phyloP scores from a whole-genome alignment of 1,140 invertebrate genomes.

The Drosophila athabasca region DNA sequence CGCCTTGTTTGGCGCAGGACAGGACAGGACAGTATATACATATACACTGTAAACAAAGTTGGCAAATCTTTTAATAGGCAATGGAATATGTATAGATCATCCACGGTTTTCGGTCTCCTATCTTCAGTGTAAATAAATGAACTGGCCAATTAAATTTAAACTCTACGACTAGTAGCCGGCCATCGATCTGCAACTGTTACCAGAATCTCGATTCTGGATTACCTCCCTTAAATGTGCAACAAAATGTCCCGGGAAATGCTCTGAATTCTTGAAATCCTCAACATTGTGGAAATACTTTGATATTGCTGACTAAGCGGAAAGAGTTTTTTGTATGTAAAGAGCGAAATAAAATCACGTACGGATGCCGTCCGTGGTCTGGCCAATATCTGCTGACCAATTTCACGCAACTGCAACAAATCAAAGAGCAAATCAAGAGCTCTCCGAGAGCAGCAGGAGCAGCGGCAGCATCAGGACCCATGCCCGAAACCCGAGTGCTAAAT shows the following conservation, averaged over 20 bases:
- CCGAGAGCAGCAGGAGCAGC: background rate
- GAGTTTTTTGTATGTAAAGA: slow-evolving; percentile 34
- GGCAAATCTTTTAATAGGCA: no score
- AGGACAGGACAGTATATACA: no score
- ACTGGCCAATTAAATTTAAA: slow-evolving; percentile 64
- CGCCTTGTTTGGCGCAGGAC: slow-evolving; percentile 28
- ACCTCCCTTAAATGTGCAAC: slow-evolving; percentile 22
- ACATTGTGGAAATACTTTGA: slow-evolving; percentile 40
- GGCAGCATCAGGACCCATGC: slow-evolving; percentile 9
- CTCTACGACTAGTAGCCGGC: slow-evolving; percentile 4
- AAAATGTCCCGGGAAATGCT: slow-evolving; percentile 26
- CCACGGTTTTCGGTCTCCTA: background rate
- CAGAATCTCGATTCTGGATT: no score
- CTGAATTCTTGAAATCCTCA: slow-evolving; percentile 20
- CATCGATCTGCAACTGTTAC: slow-evolving; percentile 1
- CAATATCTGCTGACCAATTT: slow-evolving; percentile 76
- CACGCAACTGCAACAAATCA: slow-evolving; percentile 77
- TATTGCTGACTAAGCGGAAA: slow-evolving; percentile 44
- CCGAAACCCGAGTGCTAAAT: slow-evolving; percentile 56
- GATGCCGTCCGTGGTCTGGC: slow-evolving; percentile 43
- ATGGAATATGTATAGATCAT: no score
- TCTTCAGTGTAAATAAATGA: slow-evolving; percentile 23
- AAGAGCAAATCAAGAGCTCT: slow-evolving; percentile 47
- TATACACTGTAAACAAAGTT: no score
- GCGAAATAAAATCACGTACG: slow-evolving; percentile 74